These are phyloP conservation scores for Agapetus fuscipes DNA, from an alignment of 2,888 invertebrate genomes.

Conservation along the genomic window DNA sequence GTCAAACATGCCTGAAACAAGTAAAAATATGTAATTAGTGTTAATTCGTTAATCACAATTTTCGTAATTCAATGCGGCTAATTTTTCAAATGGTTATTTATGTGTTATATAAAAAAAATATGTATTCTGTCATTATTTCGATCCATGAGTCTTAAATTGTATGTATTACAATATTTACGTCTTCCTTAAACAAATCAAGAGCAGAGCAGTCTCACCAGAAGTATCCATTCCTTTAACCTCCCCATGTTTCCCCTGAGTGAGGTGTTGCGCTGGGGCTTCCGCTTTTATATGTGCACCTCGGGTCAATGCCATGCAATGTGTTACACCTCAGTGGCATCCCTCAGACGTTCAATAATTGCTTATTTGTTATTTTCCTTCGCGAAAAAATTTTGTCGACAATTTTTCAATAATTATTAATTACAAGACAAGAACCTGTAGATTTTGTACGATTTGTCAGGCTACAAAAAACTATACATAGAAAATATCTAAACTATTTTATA, in stretches of 20 bases:
- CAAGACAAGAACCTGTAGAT: too few species aligned
- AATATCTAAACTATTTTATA: too few species aligned
- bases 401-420: too few species aligned
- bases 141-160: not conserved
- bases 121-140: too few species aligned
- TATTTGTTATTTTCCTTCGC: too few species aligned
- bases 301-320: slow-evolving; percentile 14
- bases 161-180: not conserved
- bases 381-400: too few species aligned
- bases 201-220: slow-evolving; percentile 9
- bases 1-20: slow-evolving; percentile 4
- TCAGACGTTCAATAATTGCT: too few species aligned
- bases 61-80: too few species aligned
- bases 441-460: too few species aligned
- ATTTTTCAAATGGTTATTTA: too few species aligned
- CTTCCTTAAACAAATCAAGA: not conserved
- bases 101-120: too few species aligned
- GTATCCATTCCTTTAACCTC: slow-evolving; percentile 9
- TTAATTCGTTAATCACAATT: not conserved
- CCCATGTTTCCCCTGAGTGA: slow-evolving; percentile 15
- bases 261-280: slow-evolving; percentile 7
- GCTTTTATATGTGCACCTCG: slow-evolving; percentile 15
- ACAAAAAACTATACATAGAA: too few species aligned
- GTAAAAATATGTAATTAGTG: not conserved
- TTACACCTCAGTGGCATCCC: not conserved